These are phyloP conservation scores for Hypsibius dujardini DNA, from an alignment of 1,140 invertebrate species.

Conservation along the genomic window DNA sequence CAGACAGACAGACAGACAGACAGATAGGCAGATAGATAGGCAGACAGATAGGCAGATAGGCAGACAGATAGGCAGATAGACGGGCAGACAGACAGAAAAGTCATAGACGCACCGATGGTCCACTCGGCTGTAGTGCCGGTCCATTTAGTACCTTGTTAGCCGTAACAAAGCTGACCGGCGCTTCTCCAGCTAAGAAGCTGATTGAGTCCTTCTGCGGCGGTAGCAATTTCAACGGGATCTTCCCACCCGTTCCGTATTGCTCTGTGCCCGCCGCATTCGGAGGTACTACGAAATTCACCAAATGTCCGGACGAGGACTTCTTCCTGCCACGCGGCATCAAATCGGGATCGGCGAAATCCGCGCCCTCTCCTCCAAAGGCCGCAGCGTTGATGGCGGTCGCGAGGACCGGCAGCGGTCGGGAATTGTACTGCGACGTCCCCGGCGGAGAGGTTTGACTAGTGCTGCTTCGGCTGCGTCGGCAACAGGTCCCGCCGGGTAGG, in stretches of 20 bases:
- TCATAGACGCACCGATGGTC: too few species aligned
- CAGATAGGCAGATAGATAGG: too few species aligned
- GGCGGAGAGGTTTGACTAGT: background rate
- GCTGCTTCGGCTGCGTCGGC: background rate
- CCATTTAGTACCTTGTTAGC: too few species aligned
- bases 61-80: too few species aligned
- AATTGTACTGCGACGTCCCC: too few species aligned
- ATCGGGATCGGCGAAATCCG: too few species aligned
- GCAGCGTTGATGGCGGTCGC: background rate
- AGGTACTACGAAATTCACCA: background rate
- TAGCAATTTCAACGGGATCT: background rate
- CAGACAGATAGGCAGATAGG: too few species aligned
- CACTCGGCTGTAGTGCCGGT: too few species aligned
- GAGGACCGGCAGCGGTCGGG: background rate
- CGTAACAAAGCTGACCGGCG: background rate
- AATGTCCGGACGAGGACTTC: background rate
- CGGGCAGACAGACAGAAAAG: too few species aligned
- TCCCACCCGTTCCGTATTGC: background rate
- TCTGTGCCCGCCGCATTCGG: background rate
- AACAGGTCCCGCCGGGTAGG: background rate
- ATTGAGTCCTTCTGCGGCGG: background rate
- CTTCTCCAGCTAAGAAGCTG: constrained; percentile 3
- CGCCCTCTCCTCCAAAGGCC: too few species aligned
- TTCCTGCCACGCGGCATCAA: background rate
- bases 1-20: too few species aligned